Evolutionary conservation across 2,888 invertebrate genomes (phyloP).

Genomic region (Harpagoxenus sublaevis): DNA sequence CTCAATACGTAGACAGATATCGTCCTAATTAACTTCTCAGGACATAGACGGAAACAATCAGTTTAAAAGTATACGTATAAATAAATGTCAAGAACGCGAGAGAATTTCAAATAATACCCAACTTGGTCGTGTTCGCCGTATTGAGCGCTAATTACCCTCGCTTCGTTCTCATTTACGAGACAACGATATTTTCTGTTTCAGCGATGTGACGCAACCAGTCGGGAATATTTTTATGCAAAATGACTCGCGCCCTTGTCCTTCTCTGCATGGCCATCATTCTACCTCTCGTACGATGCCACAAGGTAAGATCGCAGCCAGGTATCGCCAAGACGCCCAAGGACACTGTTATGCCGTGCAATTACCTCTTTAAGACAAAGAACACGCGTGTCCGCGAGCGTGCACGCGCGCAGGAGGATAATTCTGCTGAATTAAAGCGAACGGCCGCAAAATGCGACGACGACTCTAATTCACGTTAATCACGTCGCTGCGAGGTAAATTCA

Average conservation of each 20-base stretch:
- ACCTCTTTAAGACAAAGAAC: conserved; percentile 64
- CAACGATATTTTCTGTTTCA: conserved; percentile 76
- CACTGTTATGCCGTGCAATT: conserved; percentile 61
- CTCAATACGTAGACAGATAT: not conserved
- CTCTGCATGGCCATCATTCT: conserved; percentile 83
- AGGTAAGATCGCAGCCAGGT: conserved; percentile 80
- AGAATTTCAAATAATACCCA: not conserved
- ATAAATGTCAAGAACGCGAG: not conserved
- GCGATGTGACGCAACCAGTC: conserved; percentile 85
- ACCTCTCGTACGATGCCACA: conserved; percentile 85
- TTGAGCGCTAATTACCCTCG: not conserved
- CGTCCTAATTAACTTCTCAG: not conserved
- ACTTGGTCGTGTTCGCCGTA: no score
- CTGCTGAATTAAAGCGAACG: conserved; percentile 56
- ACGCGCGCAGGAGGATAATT: conserved; percentile 30
- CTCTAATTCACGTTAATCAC: conserved; percentile 57
- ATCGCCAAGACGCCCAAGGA: conserved; percentile 66
- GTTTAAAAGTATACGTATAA: no score
- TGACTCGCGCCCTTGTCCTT: conserved; percentile 85
- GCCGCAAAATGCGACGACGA: conserved; percentile 50
- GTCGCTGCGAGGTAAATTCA: conserved; percentile 56
- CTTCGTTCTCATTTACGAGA: conserved; percentile 9
- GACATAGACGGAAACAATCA: not conserved
- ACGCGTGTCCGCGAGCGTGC: not conserved
- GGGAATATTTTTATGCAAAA: conserved; percentile 85